A percentile compares a stretch with the other conserved stretches of the same genome.
phyloP scores from a whole-genome alignment of 2,113 vertebrate genomes.

The Alligator mississippiensis region DNA sequence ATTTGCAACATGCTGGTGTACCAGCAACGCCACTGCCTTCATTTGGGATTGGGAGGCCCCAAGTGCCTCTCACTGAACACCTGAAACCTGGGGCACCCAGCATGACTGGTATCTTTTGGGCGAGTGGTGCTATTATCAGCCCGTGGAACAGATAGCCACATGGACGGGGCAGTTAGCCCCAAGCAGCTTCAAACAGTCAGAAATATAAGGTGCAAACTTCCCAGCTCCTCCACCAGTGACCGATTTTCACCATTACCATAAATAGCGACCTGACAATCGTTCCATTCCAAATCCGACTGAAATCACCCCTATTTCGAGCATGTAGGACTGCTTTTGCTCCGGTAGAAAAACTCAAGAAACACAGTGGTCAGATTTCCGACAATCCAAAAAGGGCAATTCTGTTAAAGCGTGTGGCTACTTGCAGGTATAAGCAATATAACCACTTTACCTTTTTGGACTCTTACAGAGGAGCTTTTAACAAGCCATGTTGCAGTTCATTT shows the following conservation, averaged over 20 bases:
- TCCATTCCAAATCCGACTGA: background rate
- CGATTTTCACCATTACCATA: background rate
- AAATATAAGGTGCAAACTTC: background rate
- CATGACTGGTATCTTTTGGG: accelerated
- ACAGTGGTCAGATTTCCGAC: background rate
- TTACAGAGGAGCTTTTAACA: background rate
- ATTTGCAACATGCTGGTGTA: background rate
- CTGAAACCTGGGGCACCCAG: background rate
- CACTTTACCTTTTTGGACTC: background rate
- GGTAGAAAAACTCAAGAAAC: background rate
- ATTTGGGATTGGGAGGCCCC: background rate
- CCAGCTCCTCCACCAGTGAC: background rate
- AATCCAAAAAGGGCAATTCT: background rate
- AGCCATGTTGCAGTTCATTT: background rate
- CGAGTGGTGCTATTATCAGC: background rate
- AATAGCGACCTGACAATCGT: background rate
- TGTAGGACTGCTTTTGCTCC: background rate
- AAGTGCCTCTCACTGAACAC: background rate
- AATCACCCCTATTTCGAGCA: constrained; percentile 4
- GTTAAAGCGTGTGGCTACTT: background rate
- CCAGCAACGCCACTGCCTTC: accelerated
- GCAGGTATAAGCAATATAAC: background rate
- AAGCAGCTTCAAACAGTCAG: background rate
- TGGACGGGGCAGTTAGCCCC: too few species aligned
- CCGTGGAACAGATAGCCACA: background rate